A percentile compares a stretch with the other conserved stretches of the same genome.
Evolutionary conservation across 2,888 invertebrate genomes (phyloP).

Genomic region (Blastobasis lacticolella): DNA sequence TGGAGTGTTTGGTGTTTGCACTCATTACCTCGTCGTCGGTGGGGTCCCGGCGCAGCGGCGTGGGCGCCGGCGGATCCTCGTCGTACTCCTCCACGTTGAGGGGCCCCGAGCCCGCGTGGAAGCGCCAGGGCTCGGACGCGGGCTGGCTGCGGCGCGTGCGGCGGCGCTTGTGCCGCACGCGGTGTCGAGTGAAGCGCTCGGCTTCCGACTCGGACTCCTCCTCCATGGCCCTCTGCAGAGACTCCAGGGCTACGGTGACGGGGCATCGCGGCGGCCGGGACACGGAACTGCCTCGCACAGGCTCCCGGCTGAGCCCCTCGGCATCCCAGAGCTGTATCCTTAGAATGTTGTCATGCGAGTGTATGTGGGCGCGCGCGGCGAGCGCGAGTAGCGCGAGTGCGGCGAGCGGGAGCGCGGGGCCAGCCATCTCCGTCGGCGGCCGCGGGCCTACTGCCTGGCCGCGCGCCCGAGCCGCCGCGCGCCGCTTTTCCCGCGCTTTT

Average conservation of each 20-base stretch:
- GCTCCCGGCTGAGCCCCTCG: conserved; percentile 58
- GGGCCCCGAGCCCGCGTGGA: conserved; percentile 65
- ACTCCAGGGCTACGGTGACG: conserved; percentile 22
- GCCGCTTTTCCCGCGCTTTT: conserved; percentile 66
- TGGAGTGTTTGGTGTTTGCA: conserved; percentile 24
- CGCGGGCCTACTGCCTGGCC: conserved; percentile 60
- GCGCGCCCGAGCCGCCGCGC: conserved; percentile 22
- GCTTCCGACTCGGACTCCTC: conserved; percentile 49
- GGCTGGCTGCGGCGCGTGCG: conserved; percentile 52
- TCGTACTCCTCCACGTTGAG: conserved; percentile 71
- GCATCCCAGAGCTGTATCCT: conserved; percentile 67
- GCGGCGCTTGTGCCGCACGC: conserved; percentile 65
- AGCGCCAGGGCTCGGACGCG: conserved; percentile 63
- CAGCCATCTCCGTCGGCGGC: conserved; percentile 60
- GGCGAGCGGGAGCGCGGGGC: conserved; percentile 40
- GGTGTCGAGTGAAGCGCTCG: conserved; percentile 56
- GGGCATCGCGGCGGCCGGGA: conserved; percentile 23
- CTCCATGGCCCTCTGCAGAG: conserved; percentile 59
- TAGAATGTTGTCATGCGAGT: conserved; percentile 65
- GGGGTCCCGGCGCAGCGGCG: conserved; percentile 57
- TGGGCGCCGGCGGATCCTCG: conserved; percentile 65
- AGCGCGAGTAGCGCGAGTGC: conserved; percentile 51
- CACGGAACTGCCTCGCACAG: conserved; percentile 38
- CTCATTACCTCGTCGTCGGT: conserved; percentile 61
- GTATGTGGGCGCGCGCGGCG: conserved; percentile 53